Base-by-base conservation (phyloP, 2,888 invertebrate species). In the Ectropis crepuscularia region DNA sequence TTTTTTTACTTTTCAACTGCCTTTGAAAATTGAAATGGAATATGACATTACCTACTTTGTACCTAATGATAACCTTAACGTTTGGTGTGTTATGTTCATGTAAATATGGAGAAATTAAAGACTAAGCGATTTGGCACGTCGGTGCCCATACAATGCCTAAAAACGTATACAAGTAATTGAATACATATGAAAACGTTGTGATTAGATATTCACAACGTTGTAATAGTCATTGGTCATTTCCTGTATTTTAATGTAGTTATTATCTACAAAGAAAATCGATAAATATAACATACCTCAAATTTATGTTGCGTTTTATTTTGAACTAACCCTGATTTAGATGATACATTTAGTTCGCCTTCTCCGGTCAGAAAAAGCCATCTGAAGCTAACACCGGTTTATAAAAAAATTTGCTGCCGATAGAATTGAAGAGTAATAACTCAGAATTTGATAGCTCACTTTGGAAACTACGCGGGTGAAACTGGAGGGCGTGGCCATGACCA, bases 261-360 rank as follows among this genome's bases (percentile, higher is more conserved):
- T 89, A 89, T 83, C 89, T 90, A 90, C 92, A 91, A 92, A 92
- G 90, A 90, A 92, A 91, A 88, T 92, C 86, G 90, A 92, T 92
- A 91, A 90, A 91, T 92, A 91, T 89, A 91, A 92, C 89, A 89
- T 92, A 92, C 92, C 90, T 91, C 90, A 88, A 91, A 89, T 82
- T 85, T 80, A 80, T 72, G 67, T 55, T 72, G 74, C 75, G 81
- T 85, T 85, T 89, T 74, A 76, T 78, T 79, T 71, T 46, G 6
- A 11, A 36, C 43, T 46, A 11, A 11, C 45, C 45, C 45, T 41
- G 10, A 6, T 7, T 41, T 5, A 9, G 41, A 41, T 41, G 7
- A 10, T 41, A 8, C 4, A 41, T 41, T 41, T 0, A 41, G 9
- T 49, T 49, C 10, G 10, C 45, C 11, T 8, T 45, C 4, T 28